Evolutionary conservation across 2,113 vertebrate species (phyloP).

Genomic region (Excalfactoria chinensis): DNA sequence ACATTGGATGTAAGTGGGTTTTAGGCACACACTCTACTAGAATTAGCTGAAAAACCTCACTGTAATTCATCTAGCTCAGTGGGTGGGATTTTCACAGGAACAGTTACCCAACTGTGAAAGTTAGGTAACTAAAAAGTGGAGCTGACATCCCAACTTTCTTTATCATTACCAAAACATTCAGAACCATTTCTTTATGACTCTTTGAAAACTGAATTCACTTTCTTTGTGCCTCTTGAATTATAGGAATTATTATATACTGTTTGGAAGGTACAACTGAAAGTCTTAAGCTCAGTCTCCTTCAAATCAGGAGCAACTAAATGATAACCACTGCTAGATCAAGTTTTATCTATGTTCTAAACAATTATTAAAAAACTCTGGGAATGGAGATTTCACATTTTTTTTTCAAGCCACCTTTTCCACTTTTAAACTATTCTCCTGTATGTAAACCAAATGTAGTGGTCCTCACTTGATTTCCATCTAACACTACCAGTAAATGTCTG

Average conservation of each 20-base stretch:
- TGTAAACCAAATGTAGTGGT: neutral
- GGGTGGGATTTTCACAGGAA: neutral
- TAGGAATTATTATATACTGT: neutral
- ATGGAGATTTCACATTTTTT: neutral
- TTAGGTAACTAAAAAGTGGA: neutral
- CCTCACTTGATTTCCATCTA: neutral
- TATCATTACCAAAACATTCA: neutral
- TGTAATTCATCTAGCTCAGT: neutral
- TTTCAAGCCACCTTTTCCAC: neutral
- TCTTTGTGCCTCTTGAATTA: neutral
- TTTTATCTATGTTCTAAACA: neutral
- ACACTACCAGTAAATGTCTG: neutral
- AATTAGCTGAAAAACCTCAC: constrained; percentile 5
- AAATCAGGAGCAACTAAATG: neutral
- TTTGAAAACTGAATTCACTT: neutral
- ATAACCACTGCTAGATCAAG: neutral
- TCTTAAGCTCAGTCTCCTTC: neutral
- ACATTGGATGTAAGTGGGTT: neutral
- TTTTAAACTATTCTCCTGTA: neutral
- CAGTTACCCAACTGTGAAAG: neutral
- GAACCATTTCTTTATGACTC: neutral
- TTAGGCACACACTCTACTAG: neutral
- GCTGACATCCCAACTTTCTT: neutral
- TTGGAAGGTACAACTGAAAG: neutral
- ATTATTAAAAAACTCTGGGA: neutral